phyloP scores from a whole-genome alignment of 2,113 vertebrate genomes.

The Mormoops blainvillei region DNA sequence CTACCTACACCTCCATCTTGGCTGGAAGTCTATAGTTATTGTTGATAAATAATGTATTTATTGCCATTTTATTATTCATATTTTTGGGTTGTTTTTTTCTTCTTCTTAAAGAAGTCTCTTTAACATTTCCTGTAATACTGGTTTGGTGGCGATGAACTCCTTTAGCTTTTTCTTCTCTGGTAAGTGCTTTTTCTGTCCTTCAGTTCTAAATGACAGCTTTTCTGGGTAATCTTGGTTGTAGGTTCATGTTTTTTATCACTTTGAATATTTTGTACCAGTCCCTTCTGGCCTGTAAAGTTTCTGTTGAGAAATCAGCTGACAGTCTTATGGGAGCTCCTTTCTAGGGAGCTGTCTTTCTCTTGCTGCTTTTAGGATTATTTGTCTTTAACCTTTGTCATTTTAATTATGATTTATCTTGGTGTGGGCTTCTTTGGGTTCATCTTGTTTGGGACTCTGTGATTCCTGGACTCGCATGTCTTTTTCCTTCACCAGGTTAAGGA shows the following conservation, averaged over 20 bases:
- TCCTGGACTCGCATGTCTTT: not conserved
- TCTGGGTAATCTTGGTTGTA: not conserved
- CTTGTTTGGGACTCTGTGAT: not conserved
- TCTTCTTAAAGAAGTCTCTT: not conserved
- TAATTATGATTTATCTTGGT: not conserved
- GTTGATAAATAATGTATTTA: not conserved
- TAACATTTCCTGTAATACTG: not conserved
- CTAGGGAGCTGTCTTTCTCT: not conserved
- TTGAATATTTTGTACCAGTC: not conserved
- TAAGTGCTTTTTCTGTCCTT: not conserved
- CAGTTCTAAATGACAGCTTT: not conserved
- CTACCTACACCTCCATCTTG: too few species aligned
- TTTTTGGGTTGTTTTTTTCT: not conserved
- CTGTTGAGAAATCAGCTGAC: not conserved
- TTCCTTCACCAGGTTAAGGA: not conserved
- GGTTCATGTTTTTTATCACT: not conserved
- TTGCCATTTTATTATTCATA: not conserved
- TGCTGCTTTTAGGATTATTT: not conserved
- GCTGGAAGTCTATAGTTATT: not conserved
- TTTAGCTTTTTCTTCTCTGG: not conserved
- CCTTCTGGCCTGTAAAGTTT: not conserved
- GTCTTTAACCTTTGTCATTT: not conserved
- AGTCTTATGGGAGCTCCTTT: not conserved
- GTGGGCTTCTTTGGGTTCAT: not conserved
- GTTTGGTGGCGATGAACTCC: not conserved